These are phyloP conservation scores for Epinephelus awoara DNA, from an alignment of 2,797 vertebrate species.

Conservation along the genomic window DNA sequence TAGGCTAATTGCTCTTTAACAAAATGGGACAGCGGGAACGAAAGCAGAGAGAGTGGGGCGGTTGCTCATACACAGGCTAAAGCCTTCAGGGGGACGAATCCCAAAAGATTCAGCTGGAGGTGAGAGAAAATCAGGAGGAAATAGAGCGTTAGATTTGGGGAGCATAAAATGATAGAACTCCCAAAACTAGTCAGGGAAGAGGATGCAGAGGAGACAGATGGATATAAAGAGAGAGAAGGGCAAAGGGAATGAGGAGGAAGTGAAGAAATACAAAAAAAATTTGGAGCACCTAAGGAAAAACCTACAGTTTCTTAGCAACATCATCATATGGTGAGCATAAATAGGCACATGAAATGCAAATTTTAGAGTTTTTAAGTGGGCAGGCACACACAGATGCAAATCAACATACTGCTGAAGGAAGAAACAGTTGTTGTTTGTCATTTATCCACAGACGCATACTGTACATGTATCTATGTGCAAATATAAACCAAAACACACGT, in stretches of 20 bases:
- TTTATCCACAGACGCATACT: background rate
- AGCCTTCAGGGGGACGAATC: constrained; percentile 20
- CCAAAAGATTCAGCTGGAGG: background rate
- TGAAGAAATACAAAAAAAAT: background rate
- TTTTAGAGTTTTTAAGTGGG: constrained; percentile 12
- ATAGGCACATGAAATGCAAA: constrained; percentile 37
- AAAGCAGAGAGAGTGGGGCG: constrained; percentile 13
- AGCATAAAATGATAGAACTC: background rate
- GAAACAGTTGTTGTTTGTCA: background rate
- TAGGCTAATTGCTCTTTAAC: constrained; percentile 80
- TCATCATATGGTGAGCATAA: constrained; percentile 16
- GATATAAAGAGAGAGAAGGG: background rate
- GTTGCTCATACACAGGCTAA: background rate
- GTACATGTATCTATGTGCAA: background rate
- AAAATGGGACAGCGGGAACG: constrained; percentile 64
- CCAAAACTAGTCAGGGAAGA: background rate
- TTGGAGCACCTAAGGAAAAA: constrained; percentile 9
- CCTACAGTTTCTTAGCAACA: constrained; percentile 46
- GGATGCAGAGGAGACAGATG: background rate
- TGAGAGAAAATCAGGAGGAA: background rate
- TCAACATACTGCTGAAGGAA: background rate
- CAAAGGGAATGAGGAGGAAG: constrained; percentile 14
- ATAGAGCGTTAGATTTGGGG: background rate
- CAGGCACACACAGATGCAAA: constrained; percentile 5
- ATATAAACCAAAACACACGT: background rate